Conservation (phyloP, 2,888 invertebrate species). For the Tinea pellionella region DNA sequence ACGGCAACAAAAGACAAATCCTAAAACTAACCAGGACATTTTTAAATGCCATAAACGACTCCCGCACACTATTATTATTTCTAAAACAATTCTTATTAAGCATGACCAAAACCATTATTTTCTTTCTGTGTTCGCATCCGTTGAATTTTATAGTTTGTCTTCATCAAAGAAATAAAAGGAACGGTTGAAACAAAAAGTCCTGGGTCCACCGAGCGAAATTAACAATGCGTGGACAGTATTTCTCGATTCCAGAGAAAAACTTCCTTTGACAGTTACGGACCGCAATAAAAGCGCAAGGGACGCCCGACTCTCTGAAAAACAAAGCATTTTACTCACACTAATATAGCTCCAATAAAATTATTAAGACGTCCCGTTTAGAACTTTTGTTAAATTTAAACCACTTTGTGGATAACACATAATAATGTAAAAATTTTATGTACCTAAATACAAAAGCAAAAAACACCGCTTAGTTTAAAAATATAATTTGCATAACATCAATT, state of each 20-base stretch:
- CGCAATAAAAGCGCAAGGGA: constrained; percentile 35
- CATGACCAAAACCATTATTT: constrained; percentile 38
- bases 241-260: constrained; percentile 34
- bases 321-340: constrained; percentile 51
- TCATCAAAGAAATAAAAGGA: constrained; percentile 13
- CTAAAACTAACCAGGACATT: background rate
- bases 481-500: too few relatives aligned
- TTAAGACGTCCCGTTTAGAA: constrained; percentile 27
- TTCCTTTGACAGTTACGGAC: constrained; percentile 27
- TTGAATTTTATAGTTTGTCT: constrained; percentile 11
- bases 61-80: constrained; percentile 28
- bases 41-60: constrained; percentile 24
- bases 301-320: constrained; percentile 31
- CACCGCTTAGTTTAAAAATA: too few relatives aligned
- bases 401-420: too few relatives aligned
- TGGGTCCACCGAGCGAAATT: constrained; percentile 27
- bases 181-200: constrained; percentile 30
- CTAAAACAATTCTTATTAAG: constrained; percentile 35
- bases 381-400: background rate
- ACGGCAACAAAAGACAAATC: background rate
- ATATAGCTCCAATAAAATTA: constrained; percentile 49
- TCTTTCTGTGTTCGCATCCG: constrained; percentile 10
- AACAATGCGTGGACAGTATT: constrained; percentile 35
- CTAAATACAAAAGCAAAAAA: too few relatives aligned
- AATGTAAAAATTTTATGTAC: too few relatives aligned